Percentiles rank a stretch among this genome's conserved stretches.
Evolutionary conservation across 1,140 invertebrate species (phyloP).

Genomic region (Trichonephila inaurata): DNA sequence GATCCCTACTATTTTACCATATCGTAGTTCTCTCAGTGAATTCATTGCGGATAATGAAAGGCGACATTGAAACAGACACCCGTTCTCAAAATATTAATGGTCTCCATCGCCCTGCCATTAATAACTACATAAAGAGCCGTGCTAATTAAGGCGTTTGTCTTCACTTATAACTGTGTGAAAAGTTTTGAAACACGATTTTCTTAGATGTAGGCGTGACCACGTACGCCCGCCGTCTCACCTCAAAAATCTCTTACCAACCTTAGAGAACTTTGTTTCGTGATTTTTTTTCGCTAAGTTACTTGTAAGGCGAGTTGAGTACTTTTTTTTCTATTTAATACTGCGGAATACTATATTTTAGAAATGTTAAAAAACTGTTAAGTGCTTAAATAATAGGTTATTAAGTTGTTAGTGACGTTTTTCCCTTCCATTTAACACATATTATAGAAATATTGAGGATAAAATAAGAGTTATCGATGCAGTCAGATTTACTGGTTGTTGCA

Average conservation of each 20-base stretch:
- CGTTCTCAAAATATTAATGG: conserved; percentile 42
- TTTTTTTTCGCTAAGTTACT: not conserved
- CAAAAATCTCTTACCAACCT: not conserved
- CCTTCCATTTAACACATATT: no score
- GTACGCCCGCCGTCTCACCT: not conserved
- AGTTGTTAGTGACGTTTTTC: no score
- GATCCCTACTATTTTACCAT: conserved; percentile 15
- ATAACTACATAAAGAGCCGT: conserved; percentile 9
- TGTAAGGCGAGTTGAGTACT: not conserved
- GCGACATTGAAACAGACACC: conserved; percentile 19
- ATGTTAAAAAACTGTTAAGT: not conserved
- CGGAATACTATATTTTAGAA: not conserved
- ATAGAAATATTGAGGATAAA: no score
- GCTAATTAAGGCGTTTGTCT: conserved; percentile 53
- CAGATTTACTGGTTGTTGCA: no score
- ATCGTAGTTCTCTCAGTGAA: conserved; percentile 15
- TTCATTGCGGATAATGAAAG: conserved; percentile 10
- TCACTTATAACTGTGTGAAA: conserved; percentile 27
- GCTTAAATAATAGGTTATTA: not conserved
- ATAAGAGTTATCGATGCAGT: no score
- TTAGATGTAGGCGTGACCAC: not conserved
- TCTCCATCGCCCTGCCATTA: conserved; percentile 26
- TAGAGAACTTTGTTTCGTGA: no score
- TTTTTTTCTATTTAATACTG: not conserved
- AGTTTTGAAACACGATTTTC: conserved; percentile 44